Conservation (phyloP, 2,888 invertebrate genomes). For the Pristionchus fissidentatus region DNA sequence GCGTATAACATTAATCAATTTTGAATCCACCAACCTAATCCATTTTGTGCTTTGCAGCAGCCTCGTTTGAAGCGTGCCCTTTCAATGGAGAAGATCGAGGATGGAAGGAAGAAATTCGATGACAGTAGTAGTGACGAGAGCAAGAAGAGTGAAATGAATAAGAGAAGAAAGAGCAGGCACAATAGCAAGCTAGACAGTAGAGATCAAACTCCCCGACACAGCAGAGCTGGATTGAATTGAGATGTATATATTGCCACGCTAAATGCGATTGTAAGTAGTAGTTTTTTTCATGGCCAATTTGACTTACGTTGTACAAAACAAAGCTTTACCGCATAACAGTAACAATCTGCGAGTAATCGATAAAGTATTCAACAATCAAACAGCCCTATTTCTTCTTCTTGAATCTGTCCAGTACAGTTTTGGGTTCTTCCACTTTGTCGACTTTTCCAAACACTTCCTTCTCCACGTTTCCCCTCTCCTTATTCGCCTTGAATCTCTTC, state of each 20-base stretch:
- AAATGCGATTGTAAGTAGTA: not conserved
- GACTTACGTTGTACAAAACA: not conserved
- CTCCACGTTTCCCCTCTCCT: slow-evolving; percentile 55
- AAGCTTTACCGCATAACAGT: slow-evolving; percentile 12
- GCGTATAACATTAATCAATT: not conserved
- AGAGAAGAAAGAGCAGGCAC: slow-evolving; percentile 20
- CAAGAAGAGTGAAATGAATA: slow-evolving; percentile 46
- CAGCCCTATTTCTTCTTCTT: slow-evolving; percentile 42
- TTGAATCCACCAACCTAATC: too few relatives aligned
- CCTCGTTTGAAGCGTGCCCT: slow-evolving; percentile 15
- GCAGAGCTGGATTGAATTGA: not conserved
- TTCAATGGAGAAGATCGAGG: slow-evolving; percentile 28
- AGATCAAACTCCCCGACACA: slow-evolving; percentile 16
- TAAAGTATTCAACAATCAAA: not conserved
- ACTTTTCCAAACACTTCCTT: slow-evolving; percentile 56
- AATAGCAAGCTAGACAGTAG: not conserved
- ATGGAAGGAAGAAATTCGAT: slow-evolving; percentile 56
- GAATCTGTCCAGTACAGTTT: slow-evolving; percentile 60
- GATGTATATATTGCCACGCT: not conserved
- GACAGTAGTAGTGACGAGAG: slow-evolving; percentile 57
- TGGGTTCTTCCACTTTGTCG: slow-evolving; percentile 43
- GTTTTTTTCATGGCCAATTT: too few relatives aligned
- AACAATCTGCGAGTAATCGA: not conserved
- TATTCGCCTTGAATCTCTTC: slow-evolving; percentile 50
- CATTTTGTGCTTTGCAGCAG: too few relatives aligned